Evolutionary conservation across 1,140 invertebrate species (phyloP).

Genomic region (Cryptotermes secundus): DNA sequence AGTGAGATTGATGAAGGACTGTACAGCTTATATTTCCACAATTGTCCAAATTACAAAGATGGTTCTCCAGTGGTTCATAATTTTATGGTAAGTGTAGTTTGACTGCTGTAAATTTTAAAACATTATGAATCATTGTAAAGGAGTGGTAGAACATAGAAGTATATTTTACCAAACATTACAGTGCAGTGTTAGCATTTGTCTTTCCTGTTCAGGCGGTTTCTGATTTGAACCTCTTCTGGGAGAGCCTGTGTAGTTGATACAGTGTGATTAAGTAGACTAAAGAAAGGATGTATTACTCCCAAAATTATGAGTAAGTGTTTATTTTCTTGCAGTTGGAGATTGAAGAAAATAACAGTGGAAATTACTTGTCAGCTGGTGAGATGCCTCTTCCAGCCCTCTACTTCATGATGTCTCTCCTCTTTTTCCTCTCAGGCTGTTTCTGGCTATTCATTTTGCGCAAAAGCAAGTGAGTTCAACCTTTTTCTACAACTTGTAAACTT

Average conservation of each 20-base stretch:
- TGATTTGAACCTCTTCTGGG: not conserved
- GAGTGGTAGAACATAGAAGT: no score
- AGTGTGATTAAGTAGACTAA: not conserved
- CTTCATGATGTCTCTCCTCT: constrained; percentile 87
- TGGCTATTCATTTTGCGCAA: constrained; percentile 90
- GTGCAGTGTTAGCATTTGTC: no score
- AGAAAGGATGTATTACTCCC: not conserved
- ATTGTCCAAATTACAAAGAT: constrained; percentile 75
- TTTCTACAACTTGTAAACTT: not conserved
- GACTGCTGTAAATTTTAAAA: not conserved
- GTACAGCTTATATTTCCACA: constrained; percentile 95
- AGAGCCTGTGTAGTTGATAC: not conserved
- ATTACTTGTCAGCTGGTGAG: constrained; percentile 95
- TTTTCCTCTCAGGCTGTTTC: constrained; percentile 83
- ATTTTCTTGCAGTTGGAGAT: constrained; percentile 68
- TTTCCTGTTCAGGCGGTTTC: no score
- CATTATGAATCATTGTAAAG: no score
- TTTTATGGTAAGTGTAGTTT: constrained; percentile 58
- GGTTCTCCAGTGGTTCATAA: constrained; percentile 54
- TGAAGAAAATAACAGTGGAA: constrained; percentile 79
- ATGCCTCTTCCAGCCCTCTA: constrained; percentile 93
- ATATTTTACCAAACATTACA: no score
- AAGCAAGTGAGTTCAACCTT: constrained; percentile 63
- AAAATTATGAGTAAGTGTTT: not conserved
- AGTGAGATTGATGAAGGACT: constrained; percentile 82